Evolutionary conservation across 2,888 invertebrate species (phyloP), one percentile per base, ranked within the genome.

Genomic region (Spialia ferax): DNA sequence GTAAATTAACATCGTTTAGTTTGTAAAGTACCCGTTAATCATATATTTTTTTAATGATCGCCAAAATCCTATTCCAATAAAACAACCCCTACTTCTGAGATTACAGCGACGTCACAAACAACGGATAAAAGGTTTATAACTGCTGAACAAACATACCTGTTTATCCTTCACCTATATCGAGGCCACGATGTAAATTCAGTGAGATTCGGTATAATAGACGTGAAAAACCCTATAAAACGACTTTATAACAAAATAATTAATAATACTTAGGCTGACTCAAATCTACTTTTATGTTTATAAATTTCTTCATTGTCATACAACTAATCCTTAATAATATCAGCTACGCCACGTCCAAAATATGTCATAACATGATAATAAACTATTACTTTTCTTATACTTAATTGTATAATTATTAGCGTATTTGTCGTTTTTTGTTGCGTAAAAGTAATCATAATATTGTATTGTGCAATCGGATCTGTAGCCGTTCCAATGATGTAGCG

Each of bases 241-340:
- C 64, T 59, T 59, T 62, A 68, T 63, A 71, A 68, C 70, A 71
- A 75, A 72, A 75, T 71, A 81, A 79, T 79, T 78, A 82, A 81
- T 86, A 88, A 87, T 90, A 90, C 87, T 89, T 86, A 88, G 83
- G 81, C 83, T 89, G 89, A 88, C 84, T 88, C 80, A 77, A 75
- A 77, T 82, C 75, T 82, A 82, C 75, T 78, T 42, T 54, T 75
- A 79, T 77, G 77, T 77, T 81, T 78, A 77, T 77, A 74, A 69
- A 74, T 74, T 76, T 73, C 68, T 74, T 70, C 71, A 77, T 78
- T 69, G 78, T 74, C 84, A 84, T 80, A 56, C 75, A 86, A 88
- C 85, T 89, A 90, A 87, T 82, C 45, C 85, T 89, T 89, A 89
- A 84, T 81, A 84, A 85, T 87, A 88, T 84, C 81, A 85, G 81